Percentiles rank a stretch among this genome's conserved stretches.
phyloP scores from a whole-genome alignment of 2,113 vertebrate species.

The Poecilia latipinna region DNA sequence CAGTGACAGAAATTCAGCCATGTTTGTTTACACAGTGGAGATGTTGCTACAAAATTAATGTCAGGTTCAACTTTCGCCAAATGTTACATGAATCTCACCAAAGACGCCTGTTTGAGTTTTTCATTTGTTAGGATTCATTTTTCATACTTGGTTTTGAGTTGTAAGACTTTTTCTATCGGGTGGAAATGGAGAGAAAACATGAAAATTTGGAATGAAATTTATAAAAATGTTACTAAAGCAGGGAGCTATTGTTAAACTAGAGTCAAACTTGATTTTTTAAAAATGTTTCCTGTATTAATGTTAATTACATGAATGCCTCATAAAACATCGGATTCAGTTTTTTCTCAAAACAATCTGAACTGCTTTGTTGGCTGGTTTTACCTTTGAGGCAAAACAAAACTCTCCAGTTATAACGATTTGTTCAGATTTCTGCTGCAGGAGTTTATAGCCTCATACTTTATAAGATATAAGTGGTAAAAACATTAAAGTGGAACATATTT shows the following conservation, averaged over 20 bases:
- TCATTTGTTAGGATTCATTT: not conserved
- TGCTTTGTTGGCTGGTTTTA: too few relatives aligned
- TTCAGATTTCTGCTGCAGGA: too few relatives aligned
- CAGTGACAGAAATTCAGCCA: not conserved
- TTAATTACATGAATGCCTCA: not conserved
- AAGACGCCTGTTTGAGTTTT: constrained; percentile 3
- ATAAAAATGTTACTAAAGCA: not conserved
- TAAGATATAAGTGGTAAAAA: too few relatives aligned
- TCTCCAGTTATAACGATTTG: too few relatives aligned
- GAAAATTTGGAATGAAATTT: not conserved
- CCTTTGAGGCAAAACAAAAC: too few relatives aligned
- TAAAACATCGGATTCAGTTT: not conserved
- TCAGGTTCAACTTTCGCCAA: constrained; percentile 25
- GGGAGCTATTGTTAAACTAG: not conserved
- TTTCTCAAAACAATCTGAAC: too few relatives aligned
- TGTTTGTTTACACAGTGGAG: constrained; percentile 37
- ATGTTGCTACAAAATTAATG: not conserved
- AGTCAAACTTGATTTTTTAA: not conserved
- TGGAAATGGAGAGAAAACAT: not conserved
- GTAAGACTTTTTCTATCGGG: constrained; percentile 1
- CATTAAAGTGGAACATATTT: too few relatives aligned
- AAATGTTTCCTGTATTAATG: not conserved
- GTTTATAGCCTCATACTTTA: too few relatives aligned
- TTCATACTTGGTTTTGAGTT: constrained; percentile 14
- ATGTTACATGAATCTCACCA: constrained; percentile 28